Base-by-base conservation (phyloP, 2,797 vertebrate genomes). In the Leptatherina wallacei region DNA sequence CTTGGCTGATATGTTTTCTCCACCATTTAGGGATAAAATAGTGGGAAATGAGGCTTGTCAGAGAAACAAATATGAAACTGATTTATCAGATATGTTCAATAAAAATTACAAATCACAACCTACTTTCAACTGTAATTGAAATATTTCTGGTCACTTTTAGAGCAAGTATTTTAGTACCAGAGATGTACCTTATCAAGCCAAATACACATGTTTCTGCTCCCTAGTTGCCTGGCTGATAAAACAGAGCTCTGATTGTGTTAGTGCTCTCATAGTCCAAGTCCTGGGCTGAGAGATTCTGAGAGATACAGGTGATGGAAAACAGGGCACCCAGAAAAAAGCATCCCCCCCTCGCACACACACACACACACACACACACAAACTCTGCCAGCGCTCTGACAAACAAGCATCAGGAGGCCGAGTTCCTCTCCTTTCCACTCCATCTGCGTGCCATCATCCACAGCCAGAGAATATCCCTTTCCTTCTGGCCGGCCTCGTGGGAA, bases 401-500 rank as follows among this genome's bases (percentile, higher is more conserved):
- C 71, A 62, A 60, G 68, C 73, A 69, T 66, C 52, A 4, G 80
- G 73, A 84, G 67, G 55, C 65, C 62, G 73, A 77, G 65, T 64
- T 51, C 71, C 61, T 78, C 73, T 55, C 61, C 61, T 78, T 87
- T 83, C 76, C 75, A 72, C 73, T 65, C 59, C 58, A 61, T 65
- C 55, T 27, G 61, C 44, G 30, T 65, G 82, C 80, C 86, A 82
- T 71, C 81, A 61, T 61, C 73, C 73, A 68, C 69, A 79, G 79
- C 86, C 81, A 88, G 84, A 89, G 85, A 91, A 89, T 79, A 87
- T 87, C 89, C 87, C 87, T 70, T 85, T 84, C 80, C 82, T 90
- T 81, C 89, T 91, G 89, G 89, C 87, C 82, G 35, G 85, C 82
- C 85, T 90, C 84, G 86, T 91, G 91, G 89, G 91, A 94, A 93